Percentiles rank a stretch among this genome's conserved stretches.
Conservation (phyloP, 1,140 invertebrate species). For the Bombus soroeensis region DNA sequence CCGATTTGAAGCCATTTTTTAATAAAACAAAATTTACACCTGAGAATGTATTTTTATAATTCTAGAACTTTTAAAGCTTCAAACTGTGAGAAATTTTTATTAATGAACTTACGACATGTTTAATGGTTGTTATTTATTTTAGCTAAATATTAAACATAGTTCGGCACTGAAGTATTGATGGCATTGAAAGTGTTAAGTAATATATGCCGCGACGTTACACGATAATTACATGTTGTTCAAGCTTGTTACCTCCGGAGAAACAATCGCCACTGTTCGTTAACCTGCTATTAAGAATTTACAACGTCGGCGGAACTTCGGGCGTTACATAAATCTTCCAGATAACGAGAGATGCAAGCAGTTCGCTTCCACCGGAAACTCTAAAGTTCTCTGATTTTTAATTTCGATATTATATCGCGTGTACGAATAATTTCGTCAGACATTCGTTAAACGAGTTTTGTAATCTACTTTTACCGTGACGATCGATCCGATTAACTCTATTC, state of each 20-base stretch:
- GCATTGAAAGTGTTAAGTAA: slow-evolving; percentile 5
- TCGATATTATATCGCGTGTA: no score
- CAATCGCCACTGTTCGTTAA: slow-evolving; percentile 12
- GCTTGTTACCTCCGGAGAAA: background rate
- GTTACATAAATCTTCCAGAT: slow-evolving; percentile 8
- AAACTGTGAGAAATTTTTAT: background rate
- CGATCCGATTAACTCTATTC: no score
- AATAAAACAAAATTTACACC: background rate
- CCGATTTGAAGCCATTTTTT: background rate
- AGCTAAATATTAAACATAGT: background rate
- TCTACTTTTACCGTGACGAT: no score
- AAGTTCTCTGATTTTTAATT: background rate
- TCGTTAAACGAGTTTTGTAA: no score
- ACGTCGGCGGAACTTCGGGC: background rate
- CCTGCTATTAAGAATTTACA: slow-evolving; percentile 11
- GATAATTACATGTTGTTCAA: background rate
- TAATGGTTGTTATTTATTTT: background rate
- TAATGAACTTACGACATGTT: no score
- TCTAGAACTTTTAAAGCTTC: background rate
- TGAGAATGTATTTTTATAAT: background rate
- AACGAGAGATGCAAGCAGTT: background rate
- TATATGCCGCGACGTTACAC: background rate
- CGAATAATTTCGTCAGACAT: no score
- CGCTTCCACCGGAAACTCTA: slow-evolving; percentile 24
- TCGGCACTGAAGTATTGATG: no score